Conservation (phyloP, 2,797 vertebrate species). For the Varecia variegata region DNA sequence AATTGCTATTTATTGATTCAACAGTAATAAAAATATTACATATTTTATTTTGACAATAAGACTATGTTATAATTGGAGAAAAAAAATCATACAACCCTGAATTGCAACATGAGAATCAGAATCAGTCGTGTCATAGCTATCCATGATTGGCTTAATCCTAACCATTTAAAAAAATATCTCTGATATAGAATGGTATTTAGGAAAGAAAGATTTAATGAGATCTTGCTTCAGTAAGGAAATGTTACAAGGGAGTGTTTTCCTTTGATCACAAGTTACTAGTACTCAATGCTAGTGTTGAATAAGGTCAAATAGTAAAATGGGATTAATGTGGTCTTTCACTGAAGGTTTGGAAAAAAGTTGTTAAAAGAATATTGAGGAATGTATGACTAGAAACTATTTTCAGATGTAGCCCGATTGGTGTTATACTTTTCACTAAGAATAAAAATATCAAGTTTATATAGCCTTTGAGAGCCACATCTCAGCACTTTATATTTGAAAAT, state of each 20-base stretch:
- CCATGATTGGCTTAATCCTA: background rate
- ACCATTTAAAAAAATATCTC: slow-evolving; percentile 38
- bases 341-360: background rate
- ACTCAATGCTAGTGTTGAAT: background rate
- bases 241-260: background rate
- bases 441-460: background rate
- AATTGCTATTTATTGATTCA: slow-evolving; percentile 67
- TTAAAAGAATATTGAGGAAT: background rate
- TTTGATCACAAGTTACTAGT: background rate
- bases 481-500: background rate
- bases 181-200: background rate
- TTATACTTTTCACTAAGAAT: background rate
- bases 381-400: background rate
- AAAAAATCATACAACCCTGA: background rate
- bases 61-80: background rate
- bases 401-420: background rate
- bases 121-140: background rate
- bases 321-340: background rate
- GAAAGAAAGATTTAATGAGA: slow-evolving; percentile 36
- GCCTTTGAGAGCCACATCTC: background rate
- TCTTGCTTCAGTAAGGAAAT: background rate
- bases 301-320: background rate
- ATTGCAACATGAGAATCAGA: background rate
- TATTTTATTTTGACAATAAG: slow-evolving; percentile 8
- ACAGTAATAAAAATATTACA: slow-evolving; percentile 41